Base-by-base conservation (phyloP, 1,140 invertebrate genomes). In the Lerema accius region DNA sequence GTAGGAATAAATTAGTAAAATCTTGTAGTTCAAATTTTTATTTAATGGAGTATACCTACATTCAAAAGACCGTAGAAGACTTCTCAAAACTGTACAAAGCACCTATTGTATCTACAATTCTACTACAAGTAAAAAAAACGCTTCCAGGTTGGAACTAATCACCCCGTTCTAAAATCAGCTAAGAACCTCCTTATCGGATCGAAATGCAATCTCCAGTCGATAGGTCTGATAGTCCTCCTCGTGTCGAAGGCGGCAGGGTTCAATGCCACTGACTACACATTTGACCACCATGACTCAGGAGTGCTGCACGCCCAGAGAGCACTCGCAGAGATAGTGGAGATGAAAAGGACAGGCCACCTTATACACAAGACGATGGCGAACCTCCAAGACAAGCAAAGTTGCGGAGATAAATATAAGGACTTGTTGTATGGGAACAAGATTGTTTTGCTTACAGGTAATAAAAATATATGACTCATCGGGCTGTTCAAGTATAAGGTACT, bases 321-420 rank as follows among this genome's bases (percentile, higher is more conserved):
- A 28, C 87, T 98, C 59, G 97, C 97, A 0, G 96, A 98, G 92
- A 95, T 98, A 0, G 96, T 96, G 0, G 98, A 99, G 92, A 98
- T 99, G 97, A 98, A 99, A 70, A 94, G 97, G 69, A 98, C 96
- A 4, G 96, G 97, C 51, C 96, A 97, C 87, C 91, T 98, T 40
- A 95, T 98, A 23, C 98, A 99, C 78, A 97, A 97, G 90, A 95
- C 96, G 59, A 93, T 97, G 62, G 94, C 96, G 0, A 96, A 97
- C 82, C 92, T 97, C 28, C 68, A 81, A 49, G 71, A 78, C 0
- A 92, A 93, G 67, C 78, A 92, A 26, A 80, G 76, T 11, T 60
- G 75, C 40, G 80, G 78, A 0, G 71, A 85, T 9, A 88, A 86
- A 48, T 86, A 71, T 51, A 74, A 81, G 4, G 85, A 88, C 40